Evolutionary conservation across 2,797 vertebrate species (phyloP).

Genomic region (Sebastes reedi): DNA sequence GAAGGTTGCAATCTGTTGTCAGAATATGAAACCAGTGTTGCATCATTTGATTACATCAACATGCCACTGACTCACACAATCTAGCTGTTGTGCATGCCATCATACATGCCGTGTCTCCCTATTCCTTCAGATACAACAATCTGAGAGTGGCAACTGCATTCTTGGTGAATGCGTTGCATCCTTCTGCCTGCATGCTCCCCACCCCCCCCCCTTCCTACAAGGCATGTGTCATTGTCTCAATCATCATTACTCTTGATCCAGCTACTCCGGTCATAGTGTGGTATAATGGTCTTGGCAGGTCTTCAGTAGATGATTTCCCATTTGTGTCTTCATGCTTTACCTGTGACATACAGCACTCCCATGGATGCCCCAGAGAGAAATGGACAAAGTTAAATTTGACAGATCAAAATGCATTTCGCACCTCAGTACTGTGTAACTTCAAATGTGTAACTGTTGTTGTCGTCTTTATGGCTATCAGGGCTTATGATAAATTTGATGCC

Average conservation of each 20-base stretch:
- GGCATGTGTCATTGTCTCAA: slow-evolving; percentile 56
- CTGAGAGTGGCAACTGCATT: slow-evolving; percentile 31
- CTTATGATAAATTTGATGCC: neutral
- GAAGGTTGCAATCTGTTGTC: neutral
- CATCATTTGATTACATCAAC: slow-evolving; percentile 2
- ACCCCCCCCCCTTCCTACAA: neutral
- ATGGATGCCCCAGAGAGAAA: slow-evolving; percentile 83
- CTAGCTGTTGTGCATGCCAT: slow-evolving; percentile 47
- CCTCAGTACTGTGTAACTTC: neutral
- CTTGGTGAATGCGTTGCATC: slow-evolving; percentile 14
- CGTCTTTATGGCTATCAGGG: neutral
- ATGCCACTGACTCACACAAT: neutral
- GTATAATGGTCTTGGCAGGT: slow-evolving; percentile 23
- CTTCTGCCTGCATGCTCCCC: slow-evolving; percentile 61
- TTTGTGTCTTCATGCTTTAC: slow-evolving; percentile 46
- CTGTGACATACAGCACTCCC: slow-evolving; percentile 61
- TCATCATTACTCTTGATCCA: slow-evolving; percentile 3
- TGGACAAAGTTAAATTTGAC: slow-evolving; percentile 92
- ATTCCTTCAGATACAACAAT: slow-evolving; percentile 16
- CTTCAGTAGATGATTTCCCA: slow-evolving; percentile 15
- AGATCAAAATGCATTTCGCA: slow-evolving; percentile 18
- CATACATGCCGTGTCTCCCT: slow-evolving; percentile 25
- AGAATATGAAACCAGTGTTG: neutral
- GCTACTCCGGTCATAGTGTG: slow-evolving; percentile 19
- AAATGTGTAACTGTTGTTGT: neutral